Conservation (phyloP, 2,797 vertebrate species). For the Pitangus sulphuratus region DNA sequence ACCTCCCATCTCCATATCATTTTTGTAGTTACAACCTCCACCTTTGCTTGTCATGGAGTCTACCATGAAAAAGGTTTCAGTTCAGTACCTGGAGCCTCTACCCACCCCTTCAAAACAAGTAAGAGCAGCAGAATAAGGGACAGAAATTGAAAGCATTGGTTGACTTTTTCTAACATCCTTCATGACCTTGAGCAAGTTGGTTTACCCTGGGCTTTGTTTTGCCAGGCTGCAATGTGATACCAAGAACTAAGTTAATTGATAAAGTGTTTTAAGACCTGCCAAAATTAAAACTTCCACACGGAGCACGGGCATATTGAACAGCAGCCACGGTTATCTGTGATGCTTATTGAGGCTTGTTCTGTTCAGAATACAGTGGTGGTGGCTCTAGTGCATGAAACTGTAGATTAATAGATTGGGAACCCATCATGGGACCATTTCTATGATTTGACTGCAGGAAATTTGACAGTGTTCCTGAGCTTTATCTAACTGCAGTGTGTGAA, state of each 20-base stretch:
- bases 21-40: neutral
- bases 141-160: neutral
- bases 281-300: neutral
- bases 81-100: neutral
- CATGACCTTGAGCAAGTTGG: neutral
- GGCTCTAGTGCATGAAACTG: neutral
- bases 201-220: neutral
- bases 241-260: neutral
- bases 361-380: accelerated
- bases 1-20: neutral
- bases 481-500: neutral
- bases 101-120: neutral
- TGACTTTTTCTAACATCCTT: neutral
- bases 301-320: neutral
- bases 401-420: neutral
- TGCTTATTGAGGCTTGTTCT: neutral
- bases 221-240: neutral
- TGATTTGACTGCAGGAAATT: neutral
- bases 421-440: neutral
- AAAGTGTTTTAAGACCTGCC: neutral
- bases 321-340: neutral
- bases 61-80: neutral
- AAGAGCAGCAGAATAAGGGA: neutral
- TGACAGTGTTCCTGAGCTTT: neutral
- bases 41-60: neutral